Percentiles rank a stretch among this genome's conserved stretches.
Evolutionary conservation across 2,797 vertebrate genomes (phyloP).

Genomic region (Rhyacichthys aspro): DNA sequence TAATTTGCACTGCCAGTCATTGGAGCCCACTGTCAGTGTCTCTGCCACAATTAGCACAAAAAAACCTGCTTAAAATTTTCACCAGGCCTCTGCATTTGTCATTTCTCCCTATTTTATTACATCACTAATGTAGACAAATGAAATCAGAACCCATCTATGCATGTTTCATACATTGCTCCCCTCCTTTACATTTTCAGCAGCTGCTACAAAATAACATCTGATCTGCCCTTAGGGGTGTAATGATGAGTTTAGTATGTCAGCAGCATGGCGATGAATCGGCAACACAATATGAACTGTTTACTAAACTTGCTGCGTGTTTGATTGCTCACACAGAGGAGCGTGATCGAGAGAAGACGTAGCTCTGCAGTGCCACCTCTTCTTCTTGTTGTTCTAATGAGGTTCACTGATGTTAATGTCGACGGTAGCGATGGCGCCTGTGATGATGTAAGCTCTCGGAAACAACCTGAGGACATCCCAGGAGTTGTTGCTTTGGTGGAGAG

Average conservation of each 20-base stretch:
- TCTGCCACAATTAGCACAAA: slow-evolving; percentile 2
- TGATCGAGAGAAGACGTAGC: slow-evolving; percentile 36
- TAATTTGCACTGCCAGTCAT: slow-evolving; percentile 11
- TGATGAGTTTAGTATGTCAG: slow-evolving; percentile 61
- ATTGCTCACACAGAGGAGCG: slow-evolving; percentile 48
- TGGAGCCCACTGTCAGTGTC: slow-evolving; percentile 12
- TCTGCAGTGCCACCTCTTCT: slow-evolving; percentile 41
- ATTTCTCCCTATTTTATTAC: not conserved
- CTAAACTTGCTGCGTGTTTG: slow-evolving; percentile 40
- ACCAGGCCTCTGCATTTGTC: not conserved
- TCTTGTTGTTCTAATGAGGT: slow-evolving; percentile 55
- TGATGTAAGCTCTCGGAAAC: slow-evolving; percentile 79
- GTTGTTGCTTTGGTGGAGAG: slow-evolving; percentile 64
- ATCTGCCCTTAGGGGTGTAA: slow-evolving; percentile 54
- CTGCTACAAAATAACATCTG: slow-evolving; percentile 38
- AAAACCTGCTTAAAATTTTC: slow-evolving; percentile 5
- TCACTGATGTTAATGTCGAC: slow-evolving; percentile 64
- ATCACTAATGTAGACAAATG: not conserved
- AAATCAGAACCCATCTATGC: slow-evolving; percentile 25
- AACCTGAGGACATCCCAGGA: slow-evolving; percentile 70
- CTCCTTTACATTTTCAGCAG: slow-evolving; percentile 23
- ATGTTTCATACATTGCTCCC: slow-evolving; percentile 28
- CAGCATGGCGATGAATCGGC: slow-evolving; percentile 41
- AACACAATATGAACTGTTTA: slow-evolving; percentile 64
- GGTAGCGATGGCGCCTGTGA: slow-evolving; percentile 41